phyloP scores from a whole-genome alignment of 2,888 invertebrate species.

The Scrobipalpa costella region DNA sequence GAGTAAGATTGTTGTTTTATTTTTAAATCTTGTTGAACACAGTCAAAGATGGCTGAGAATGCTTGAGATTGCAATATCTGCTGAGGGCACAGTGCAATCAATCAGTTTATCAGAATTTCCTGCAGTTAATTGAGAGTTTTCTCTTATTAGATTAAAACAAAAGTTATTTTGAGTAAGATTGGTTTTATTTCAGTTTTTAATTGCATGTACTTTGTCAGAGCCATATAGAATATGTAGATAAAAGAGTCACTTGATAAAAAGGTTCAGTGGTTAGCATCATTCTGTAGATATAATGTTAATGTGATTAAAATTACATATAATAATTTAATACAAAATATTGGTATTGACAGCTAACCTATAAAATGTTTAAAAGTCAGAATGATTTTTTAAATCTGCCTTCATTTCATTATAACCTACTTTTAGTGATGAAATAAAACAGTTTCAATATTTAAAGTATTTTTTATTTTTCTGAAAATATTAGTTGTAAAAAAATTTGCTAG shows the following conservation, averaged over 20 bases:
- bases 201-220: conserved; percentile 32
- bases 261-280: not conserved
- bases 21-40: conserved; percentile 63
- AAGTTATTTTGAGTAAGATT: conserved; percentile 15
- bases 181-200: conserved; percentile 21
- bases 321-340: not conserved
- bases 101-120: conserved; percentile 34
- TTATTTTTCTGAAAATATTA: too few relatives aligned
- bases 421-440: not conserved
- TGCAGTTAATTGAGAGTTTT: conserved; percentile 25
- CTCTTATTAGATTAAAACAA: conserved; percentile 42
- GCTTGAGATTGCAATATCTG: conserved; percentile 46
- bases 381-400: not conserved
- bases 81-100: conserved; percentile 32
- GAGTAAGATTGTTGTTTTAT: conserved; percentile 58
- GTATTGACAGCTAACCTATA: conserved; percentile 16
- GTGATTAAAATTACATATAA: not conserved
- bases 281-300: not conserved
- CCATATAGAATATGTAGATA: conserved; percentile 23
- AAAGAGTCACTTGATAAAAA: conserved; percentile 13
- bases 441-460: not conserved
- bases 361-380: conserved; percentile 1
- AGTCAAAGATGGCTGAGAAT: conserved; percentile 73
- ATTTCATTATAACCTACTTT: not conserved
- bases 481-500: too few relatives aligned